A percentile compares a stretch with the other conserved stretches of the same genome.
Evolutionary conservation across 2,113 vertebrate genomes (phyloP).

Genomic region (Thalassarche chlororhynchos): DNA sequence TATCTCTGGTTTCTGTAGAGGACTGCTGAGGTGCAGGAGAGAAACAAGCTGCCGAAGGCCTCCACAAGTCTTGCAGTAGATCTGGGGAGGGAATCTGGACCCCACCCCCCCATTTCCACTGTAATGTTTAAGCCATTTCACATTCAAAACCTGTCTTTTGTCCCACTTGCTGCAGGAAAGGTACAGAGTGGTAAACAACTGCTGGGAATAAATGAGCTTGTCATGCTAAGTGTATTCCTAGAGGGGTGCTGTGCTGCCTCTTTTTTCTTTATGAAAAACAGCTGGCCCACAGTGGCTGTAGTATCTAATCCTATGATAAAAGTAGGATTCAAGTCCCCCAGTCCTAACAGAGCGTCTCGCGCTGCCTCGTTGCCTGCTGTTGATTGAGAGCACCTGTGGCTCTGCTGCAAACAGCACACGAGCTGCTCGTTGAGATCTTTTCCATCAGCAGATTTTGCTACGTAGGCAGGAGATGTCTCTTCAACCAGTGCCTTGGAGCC

Average conservation of each 20-base stretch:
- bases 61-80: background rate
- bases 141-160: background rate
- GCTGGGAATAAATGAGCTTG: constrained; percentile 30
- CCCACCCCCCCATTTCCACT: background rate
- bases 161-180: background rate
- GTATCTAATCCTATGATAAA: background rate
- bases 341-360: rapidly evolving
- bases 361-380: background rate
- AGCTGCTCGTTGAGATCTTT: background rate
- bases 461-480: background rate
- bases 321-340: background rate
- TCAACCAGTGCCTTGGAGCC: background rate
- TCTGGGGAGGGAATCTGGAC: background rate
- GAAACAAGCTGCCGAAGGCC: background rate
- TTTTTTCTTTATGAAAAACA: background rate
- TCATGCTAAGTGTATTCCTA: background rate
- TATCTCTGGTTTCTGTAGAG: background rate
- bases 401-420: background rate
- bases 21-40: background rate
- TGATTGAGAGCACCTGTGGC: background rate
- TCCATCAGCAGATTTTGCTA: background rate
- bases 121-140: background rate
- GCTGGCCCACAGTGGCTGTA: background rate
- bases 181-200: background rate
- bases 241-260: background rate